These are phyloP conservation scores for Pheosia tremula DNA, from an alignment of 2,888 invertebrate species.

Conservation along the genomic window DNA sequence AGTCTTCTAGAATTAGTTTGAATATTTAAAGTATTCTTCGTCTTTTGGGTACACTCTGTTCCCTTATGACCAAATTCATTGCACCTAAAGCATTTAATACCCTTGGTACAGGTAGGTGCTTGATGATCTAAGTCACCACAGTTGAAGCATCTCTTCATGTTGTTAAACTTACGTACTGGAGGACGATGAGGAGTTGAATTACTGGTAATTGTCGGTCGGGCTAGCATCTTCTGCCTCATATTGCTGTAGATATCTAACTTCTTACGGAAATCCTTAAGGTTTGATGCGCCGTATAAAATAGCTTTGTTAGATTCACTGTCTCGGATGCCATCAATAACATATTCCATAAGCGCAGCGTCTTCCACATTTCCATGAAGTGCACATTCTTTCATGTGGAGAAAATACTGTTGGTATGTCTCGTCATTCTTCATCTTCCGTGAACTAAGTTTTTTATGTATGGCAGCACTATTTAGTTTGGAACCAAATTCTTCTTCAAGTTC, in stretches of 20 bases:
- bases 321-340: slow-evolving; percentile 56
- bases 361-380: slow-evolving; percentile 50
- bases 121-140: slow-evolving; percentile 21
- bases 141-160: slow-evolving; percentile 28
- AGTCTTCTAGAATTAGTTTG: too few species aligned
- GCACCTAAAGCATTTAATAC: slow-evolving; percentile 44
- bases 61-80: slow-evolving; percentile 9
- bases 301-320: slow-evolving; percentile 35
- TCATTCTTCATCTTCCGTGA: slow-evolving; percentile 36
- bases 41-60: slow-evolving; percentile 6
- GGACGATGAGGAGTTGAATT: too few species aligned
- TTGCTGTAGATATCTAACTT: slow-evolving; percentile 25
- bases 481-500: slow-evolving; percentile 18
- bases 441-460: slow-evolving; percentile 13
- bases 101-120: slow-evolving; percentile 30
- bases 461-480: slow-evolving; percentile 15
- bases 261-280: slow-evolving; percentile 29
- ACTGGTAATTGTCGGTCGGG: not conserved
- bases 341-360: slow-evolving; percentile 51
- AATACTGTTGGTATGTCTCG: slow-evolving; percentile 55
- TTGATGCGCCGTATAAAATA: slow-evolving; percentile 32
- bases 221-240: slow-evolving; percentile 16
- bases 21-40: slow-evolving; percentile 8
- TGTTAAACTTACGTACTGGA: not conserved
- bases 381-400: slow-evolving; percentile 54